Evolutionary conservation across 2,113 vertebrate genomes (phyloP).

Genomic region (Malaclemys terrapin): DNA sequence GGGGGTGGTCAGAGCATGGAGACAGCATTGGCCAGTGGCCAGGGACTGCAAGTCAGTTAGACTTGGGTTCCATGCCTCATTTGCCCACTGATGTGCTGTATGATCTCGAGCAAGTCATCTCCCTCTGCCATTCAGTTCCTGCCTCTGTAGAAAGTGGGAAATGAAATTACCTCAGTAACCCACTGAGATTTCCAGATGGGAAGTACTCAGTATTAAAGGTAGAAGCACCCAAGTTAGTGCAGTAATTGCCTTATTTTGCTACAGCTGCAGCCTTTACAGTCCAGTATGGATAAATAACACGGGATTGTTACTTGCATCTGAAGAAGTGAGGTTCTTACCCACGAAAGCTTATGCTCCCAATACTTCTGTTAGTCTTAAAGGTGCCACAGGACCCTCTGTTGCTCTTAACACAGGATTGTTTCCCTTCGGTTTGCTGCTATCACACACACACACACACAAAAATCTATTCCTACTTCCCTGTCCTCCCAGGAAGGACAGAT

Average conservation of each 20-base stretch:
- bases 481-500: neutral
- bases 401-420: fast-evolving
- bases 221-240: neutral
- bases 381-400: too few species aligned
- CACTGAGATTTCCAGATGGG: neutral
- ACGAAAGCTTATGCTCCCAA: too few species aligned
- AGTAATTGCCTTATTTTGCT: neutral
- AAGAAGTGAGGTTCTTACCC: too few species aligned
- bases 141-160: neutral
- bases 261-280: neutral
- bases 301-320: fast-evolving
- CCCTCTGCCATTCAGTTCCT: neutral
- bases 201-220: fast-evolving
- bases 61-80: too few species aligned
- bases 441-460: too few species aligned
- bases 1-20: neutral
- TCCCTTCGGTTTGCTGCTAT: neutral
- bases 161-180: fast-evolving
- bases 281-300: fast-evolving
- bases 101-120: neutral
- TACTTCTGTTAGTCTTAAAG: too few species aligned
- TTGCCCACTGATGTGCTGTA: neutral
- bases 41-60: too few species aligned
- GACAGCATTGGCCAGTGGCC: neutral
- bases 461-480: neutral